Base-by-base conservation (phyloP, 2,797 vertebrate species). In the Sarcoramphus papa region DNA sequence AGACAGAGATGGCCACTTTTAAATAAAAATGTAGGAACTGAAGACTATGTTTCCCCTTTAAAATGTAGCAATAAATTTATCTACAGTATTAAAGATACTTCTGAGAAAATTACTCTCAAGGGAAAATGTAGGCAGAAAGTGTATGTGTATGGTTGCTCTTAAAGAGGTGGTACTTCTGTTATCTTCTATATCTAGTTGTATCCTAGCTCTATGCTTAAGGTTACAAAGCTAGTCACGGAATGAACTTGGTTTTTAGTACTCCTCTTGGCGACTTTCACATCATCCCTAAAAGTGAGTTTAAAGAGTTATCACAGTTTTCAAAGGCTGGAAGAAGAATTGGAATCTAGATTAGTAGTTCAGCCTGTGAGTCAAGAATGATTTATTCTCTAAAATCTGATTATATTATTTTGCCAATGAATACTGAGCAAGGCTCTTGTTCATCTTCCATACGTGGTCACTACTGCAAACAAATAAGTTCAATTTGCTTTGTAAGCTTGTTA, bases 401-500 rank as follows among this genome's bases (percentile, higher is more conserved):
- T 87, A 68, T 82, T 85, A 47, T 92, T 97, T 92, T 93, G 53
- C 68, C 88, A 86, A 53, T 56, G 51, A 96, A 93, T 86, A 75
- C 40, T 41, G 48, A 86, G 82, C 33, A 68, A 83, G 41, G 35
- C 60, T 90, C 94, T 96, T 96, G 91, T 97, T 96, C 70, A 33
- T 90, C 85, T 91, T 97, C n/a, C 91, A 95, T 82, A 93, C 15
- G 18, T 93, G 96, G 93, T 92, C 94, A 94, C 85, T 95, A 79
- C 96, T 70, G 90, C 59, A 96, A 95, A 93, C 67, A 95, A 95
- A 62, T 53, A 75, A 83, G 75, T 78, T 79, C 96, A 85, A 95
- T 97, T 97, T 96, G 72, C 85, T 96, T 96, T 95, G 51, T 96
- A 97, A 95, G 70, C 81, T 94, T 96, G 72, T 96, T 97, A 95